Conservation (phyloP, 2,113 vertebrate species). For the Peromyscus polionotus region DNA sequence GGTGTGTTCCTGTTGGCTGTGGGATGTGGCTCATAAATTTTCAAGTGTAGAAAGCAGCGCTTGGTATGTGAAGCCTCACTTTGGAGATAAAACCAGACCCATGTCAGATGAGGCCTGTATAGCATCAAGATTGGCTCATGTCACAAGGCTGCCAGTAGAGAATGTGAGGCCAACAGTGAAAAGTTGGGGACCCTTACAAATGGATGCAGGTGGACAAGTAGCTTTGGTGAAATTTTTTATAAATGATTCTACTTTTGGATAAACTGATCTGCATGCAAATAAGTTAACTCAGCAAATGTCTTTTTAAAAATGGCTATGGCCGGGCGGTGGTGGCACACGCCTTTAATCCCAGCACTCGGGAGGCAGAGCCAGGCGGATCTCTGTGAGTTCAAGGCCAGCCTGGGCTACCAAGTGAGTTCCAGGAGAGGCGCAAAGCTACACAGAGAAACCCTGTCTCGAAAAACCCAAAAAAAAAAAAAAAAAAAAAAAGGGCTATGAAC, state of each 20-base stretch:
- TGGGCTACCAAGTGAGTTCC: too few species aligned
- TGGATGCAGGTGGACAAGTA: constrained; percentile 52
- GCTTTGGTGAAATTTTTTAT: neutral
- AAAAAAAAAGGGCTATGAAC: neutral
- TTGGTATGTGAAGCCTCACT: constrained; percentile 61
- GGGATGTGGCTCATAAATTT: constrained; percentile 60
- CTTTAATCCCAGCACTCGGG: too few species aligned
- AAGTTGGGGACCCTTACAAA: constrained; percentile 61
- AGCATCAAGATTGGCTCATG: neutral
- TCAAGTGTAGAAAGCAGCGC: constrained; percentile 58
- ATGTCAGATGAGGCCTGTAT: neutral
- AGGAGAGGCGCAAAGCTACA: too few species aligned
- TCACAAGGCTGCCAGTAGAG: neutral
- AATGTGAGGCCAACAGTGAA: constrained; percentile 42
- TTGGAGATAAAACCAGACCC: constrained; percentile 63
- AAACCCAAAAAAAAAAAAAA: too few species aligned
- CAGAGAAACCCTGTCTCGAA: too few species aligned
- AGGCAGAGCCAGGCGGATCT: too few species aligned
- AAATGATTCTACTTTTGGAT: constrained; percentile 11
- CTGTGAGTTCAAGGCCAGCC: too few species aligned
- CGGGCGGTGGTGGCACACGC: too few species aligned
- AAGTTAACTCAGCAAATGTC: constrained; percentile 1
- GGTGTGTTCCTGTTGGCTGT: neutral
- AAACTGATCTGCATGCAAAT: neutral
- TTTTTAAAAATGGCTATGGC: neutral